Percentiles rank a stretch among this genome's conserved stretches.
Evolutionary conservation across 2,888 invertebrate genomes (phyloP).

Genomic region (Troides oblongomaculatus): DNA sequence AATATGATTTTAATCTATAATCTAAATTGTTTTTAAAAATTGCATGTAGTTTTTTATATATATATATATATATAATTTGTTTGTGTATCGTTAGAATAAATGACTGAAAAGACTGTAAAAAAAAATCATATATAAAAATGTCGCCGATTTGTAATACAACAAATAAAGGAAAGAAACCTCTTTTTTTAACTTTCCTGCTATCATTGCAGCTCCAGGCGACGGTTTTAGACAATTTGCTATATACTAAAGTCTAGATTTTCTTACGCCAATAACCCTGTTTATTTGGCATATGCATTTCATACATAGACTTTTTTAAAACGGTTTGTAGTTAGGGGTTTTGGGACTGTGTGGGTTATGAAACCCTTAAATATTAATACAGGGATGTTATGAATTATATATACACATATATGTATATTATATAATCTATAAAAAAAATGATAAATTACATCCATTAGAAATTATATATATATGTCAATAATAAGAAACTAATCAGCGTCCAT

Average conservation of each 20-base stretch:
- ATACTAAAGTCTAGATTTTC: background rate
- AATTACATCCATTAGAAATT: background rate
- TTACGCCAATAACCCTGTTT: background rate
- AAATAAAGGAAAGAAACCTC: constrained; percentile 13
- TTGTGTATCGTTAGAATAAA: background rate
- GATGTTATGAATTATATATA: background rate
- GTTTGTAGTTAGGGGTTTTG: background rate
- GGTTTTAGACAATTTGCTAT: background rate
- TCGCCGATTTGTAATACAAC: constrained; percentile 18
- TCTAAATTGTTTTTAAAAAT: too few relatives aligned
- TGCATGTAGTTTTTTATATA: background rate
- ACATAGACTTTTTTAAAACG: background rate
- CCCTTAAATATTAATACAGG: constrained; percentile 1
- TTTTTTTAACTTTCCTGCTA: constrained; percentile 1
- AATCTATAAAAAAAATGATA: background rate
- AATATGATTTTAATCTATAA: too few relatives aligned
- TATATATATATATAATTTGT: background rate
- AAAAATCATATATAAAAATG: constrained; percentile 3
- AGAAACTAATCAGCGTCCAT: background rate
- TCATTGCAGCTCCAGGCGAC: background rate
- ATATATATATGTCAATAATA: background rate
- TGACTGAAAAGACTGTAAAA: constrained; percentile 27
- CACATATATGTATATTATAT: background rate
- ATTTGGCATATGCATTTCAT: background rate
- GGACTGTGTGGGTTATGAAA: background rate